A percentile compares a stretch with the other conserved stretches of the same genome.
These are phyloP conservation scores for Diachrysia chrysitis DNA, from an alignment of 2,888 invertebrate genomes.

Conservation along the genomic window DNA sequence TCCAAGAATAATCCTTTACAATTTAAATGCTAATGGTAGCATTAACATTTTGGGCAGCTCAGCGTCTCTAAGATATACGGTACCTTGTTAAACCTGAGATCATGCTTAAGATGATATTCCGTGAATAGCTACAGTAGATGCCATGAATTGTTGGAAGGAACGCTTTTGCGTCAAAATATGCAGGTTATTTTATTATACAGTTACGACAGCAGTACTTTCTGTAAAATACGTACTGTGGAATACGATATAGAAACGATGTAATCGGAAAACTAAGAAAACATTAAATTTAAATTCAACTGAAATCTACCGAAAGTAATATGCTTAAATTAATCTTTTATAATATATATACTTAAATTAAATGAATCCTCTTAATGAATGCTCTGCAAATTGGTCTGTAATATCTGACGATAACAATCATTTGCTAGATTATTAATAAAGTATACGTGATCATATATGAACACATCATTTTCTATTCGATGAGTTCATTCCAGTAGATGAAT, in stretches of 20 bases:
- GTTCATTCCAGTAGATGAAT: background rate
- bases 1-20: constrained; percentile 52
- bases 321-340: too few relatives aligned
- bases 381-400: too few relatives aligned
- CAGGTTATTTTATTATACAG: background rate
- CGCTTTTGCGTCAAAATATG: constrained; percentile 22
- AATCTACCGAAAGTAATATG: too few relatives aligned
- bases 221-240: background rate
- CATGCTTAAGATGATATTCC: constrained; percentile 47
- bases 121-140: constrained; percentile 39
- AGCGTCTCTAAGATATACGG: constrained; percentile 36
- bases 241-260: background rate
- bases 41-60: constrained; percentile 46
- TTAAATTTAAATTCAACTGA: too few relatives aligned
- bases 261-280: background rate
- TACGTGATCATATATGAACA: background rate
- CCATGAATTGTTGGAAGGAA: constrained; percentile 21
- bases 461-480: background rate
- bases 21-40: constrained; percentile 50
- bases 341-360: too few relatives aligned
- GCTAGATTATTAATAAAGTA: background rate
- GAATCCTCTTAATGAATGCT: too few relatives aligned
- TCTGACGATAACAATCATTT: too few relatives aligned
- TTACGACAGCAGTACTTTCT: background rate
- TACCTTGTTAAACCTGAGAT: constrained; percentile 41